phyloP scores from a whole-genome alignment of 2,888 invertebrate species.

The Galerucella calmariensis region DNA sequence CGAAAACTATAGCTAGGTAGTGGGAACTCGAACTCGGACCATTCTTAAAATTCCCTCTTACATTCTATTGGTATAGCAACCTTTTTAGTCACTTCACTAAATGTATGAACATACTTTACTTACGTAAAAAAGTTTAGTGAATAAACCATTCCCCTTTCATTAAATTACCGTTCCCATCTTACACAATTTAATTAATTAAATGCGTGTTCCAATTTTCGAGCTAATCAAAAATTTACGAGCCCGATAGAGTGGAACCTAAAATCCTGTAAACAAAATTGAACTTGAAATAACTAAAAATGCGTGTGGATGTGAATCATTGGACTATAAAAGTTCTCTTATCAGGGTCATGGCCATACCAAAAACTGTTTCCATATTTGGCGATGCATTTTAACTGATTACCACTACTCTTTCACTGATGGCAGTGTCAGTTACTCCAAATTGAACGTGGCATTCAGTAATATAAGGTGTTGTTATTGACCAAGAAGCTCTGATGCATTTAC shows the following conservation, averaged over 20 bases:
- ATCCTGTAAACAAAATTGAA: constrained; percentile 11
- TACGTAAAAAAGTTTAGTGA: background rate
- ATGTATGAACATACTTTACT: background rate
- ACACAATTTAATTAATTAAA: background rate
- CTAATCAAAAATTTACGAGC: background rate
- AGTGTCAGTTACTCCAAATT: constrained; percentile 9
- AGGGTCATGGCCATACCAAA: constrained; percentile 27
- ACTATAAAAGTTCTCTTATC: constrained; percentile 16
- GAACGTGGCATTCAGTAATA: constrained; percentile 15
- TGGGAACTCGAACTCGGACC: too few relatives aligned
- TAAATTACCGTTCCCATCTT: background rate
- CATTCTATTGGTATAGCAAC: too few relatives aligned
- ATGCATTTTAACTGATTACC: constrained; percentile 14
- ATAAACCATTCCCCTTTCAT: background rate
- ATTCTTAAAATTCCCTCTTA: too few relatives aligned
- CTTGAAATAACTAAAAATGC: constrained; percentile 11
- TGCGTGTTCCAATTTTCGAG: background rate
- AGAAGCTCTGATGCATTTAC: constrained; percentile 10
- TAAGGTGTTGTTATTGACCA: constrained; percentile 26
- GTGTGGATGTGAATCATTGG: constrained; percentile 28
- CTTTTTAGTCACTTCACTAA: too few relatives aligned
- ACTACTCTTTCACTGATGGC: constrained; percentile 14
- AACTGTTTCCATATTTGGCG: constrained; percentile 29
- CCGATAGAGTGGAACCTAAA: background rate
- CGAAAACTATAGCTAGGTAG: too few relatives aligned